Evolutionary conservation across 2,797 vertebrate genomes (phyloP).

Genomic region (Xenentodon cancila): DNA sequence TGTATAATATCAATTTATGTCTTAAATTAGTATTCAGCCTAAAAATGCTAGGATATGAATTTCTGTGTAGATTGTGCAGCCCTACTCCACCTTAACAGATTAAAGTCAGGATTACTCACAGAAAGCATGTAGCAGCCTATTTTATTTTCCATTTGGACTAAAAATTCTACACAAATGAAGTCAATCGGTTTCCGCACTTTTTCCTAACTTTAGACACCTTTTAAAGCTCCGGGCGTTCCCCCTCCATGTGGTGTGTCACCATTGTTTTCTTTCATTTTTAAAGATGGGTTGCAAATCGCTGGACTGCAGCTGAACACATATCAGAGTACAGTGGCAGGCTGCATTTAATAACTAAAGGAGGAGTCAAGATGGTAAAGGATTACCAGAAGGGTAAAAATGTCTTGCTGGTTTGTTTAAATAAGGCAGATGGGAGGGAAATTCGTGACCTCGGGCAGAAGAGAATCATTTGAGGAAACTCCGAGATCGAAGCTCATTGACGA

Average conservation of each 20-base stretch:
- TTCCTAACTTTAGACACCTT: too few relatives aligned
- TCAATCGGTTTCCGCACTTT: neutral
- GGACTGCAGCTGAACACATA: neutral
- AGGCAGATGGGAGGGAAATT: conserved; percentile 19
- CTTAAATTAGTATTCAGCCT: too few relatives aligned
- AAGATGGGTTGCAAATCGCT: neutral
- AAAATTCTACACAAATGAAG: neutral
- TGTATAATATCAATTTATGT: too few relatives aligned
- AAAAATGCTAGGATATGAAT: too few relatives aligned
- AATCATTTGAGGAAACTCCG: conserved; percentile 50
- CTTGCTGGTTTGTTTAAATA: conserved; percentile 20
- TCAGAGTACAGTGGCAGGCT: neutral
- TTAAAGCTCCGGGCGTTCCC: neutral
- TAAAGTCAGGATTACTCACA: too few relatives aligned
- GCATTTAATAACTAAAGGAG: conserved; percentile 6
- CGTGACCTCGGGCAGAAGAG: conserved; percentile 32
- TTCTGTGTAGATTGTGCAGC: too few relatives aligned
- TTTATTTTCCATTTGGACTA: too few relatives aligned
- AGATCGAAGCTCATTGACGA: conserved; percentile 37
- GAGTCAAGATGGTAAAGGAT: conserved; percentile 16
- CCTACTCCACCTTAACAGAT: too few relatives aligned
- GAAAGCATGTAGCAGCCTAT: too few relatives aligned
- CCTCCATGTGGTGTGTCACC: too few relatives aligned
- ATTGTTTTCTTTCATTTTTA: neutral
- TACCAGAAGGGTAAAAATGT: conserved; percentile 15